Percentiles rank a stretch among this genome's conserved stretches.
Evolutionary conservation across 2,888 invertebrate species (phyloP).

Genomic region (Hyppa rectilinea): DNA sequence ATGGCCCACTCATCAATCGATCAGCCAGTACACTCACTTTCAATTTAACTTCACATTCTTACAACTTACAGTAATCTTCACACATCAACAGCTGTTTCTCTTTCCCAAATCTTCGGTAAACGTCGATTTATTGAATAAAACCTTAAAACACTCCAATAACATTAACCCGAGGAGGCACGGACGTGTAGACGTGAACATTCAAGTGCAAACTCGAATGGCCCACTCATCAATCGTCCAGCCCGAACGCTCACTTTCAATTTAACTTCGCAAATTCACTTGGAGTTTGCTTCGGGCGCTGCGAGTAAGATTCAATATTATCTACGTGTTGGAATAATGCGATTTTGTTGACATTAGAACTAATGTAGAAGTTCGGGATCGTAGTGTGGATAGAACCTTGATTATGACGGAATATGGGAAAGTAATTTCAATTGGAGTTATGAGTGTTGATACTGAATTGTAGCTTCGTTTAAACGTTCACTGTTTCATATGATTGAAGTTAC

Average conservation of each 20-base stretch:
- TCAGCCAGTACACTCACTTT: neutral
- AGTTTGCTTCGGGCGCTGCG: slow-evolving; percentile 61
- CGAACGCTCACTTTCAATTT: slow-evolving; percentile 75
- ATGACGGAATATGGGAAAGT: neutral
- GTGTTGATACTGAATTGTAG: neutral
- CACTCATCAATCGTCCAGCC: slow-evolving; percentile 73
- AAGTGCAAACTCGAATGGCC: slow-evolving; percentile 66
- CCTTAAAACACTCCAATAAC: slow-evolving; percentile 8
- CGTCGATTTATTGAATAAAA: slow-evolving; percentile 7
- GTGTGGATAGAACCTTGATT: neutral
- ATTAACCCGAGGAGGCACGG: slow-evolving; percentile 44
- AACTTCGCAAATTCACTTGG: slow-evolving; percentile 74
- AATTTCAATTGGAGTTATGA: slow-evolving; percentile 6
- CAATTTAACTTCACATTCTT: neutral
- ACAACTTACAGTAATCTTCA: neutral
- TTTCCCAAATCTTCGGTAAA: neutral
- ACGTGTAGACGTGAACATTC: slow-evolving; percentile 61
- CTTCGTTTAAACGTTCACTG: slow-evolving; percentile 8
- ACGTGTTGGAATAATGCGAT: slow-evolving; percentile 43
- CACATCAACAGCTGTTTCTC: neutral
- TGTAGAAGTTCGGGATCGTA: slow-evolving; percentile 34
- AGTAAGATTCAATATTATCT: slow-evolving; percentile 63
- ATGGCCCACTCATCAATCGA: slow-evolving; percentile 74
- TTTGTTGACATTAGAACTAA: slow-evolving; percentile 52
- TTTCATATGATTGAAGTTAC: too few relatives aligned